Percentiles rank a stretch among this genome's conserved stretches.
Conservation (phyloP, 1,140 invertebrate species). For the Pomacea maculata region DNA sequence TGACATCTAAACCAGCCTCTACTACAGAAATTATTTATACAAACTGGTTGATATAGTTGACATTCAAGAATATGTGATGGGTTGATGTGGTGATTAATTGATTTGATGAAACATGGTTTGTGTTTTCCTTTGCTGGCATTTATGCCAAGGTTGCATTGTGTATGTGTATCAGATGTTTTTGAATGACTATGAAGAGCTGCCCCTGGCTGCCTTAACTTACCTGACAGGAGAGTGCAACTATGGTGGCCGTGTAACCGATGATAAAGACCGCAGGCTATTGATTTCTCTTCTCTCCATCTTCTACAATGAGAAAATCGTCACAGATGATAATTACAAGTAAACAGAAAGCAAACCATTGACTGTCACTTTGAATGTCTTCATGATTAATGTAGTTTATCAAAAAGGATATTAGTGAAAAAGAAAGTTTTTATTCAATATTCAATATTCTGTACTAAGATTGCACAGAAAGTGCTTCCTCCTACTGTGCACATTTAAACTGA, state of each 20-base stretch:
- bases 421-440: background rate
- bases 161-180: constrained; percentile 60
- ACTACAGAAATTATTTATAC: no score
- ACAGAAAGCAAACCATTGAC: constrained; percentile 14
- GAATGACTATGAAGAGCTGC: constrained; percentile 65
- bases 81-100: no score
- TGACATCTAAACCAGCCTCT: no score
- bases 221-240: constrained; percentile 94
- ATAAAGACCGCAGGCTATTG: constrained; percentile 64
- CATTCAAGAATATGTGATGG: no score
- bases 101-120: no score
- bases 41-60: no score
- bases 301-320: constrained; percentile 55
- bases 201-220: constrained; percentile 62
- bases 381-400: background rate
- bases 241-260: constrained; percentile 71
- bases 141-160: no score
- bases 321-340: constrained; percentile 60
- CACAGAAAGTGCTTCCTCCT: background rate
- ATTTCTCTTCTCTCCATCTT: constrained; percentile 59
- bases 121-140: no score
- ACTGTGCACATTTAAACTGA: background rate
- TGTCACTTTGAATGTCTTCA: constrained; percentile 8
- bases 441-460: background rate
- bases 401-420: constrained; percentile 4